These are phyloP conservation scores for Hirudinaria manillensis DNA, from an alignment of 2,888 invertebrate genomes.

Conservation along the genomic window DNA sequence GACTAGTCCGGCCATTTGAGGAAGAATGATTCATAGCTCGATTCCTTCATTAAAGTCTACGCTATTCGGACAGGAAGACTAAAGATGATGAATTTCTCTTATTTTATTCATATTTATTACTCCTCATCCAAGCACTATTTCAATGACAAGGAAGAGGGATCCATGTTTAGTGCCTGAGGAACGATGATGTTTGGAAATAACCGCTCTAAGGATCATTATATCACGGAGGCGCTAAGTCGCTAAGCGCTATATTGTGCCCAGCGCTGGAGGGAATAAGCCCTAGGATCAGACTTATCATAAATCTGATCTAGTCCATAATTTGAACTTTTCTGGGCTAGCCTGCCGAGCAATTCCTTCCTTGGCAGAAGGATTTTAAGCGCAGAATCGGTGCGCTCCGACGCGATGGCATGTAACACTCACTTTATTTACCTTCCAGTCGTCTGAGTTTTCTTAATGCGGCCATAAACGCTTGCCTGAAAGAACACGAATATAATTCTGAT, in stretches of 20 bases:
- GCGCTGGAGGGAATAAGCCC: background rate
- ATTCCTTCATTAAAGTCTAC: too few relatives aligned
- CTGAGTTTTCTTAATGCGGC: slow-evolving; percentile 16
- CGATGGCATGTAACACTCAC: too few relatives aligned
- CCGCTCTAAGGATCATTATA: slow-evolving; percentile 5
- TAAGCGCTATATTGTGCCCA: slow-evolving; percentile 16
- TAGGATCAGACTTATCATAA: slow-evolving; percentile 8
- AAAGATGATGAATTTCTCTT: slow-evolving; percentile 9
- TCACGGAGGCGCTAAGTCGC: slow-evolving; percentile 18
- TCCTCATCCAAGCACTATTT: too few relatives aligned
- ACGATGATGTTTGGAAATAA: slow-evolving; percentile 1
- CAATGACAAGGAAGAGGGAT: too few relatives aligned
- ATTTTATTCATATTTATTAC: slow-evolving; percentile 14
- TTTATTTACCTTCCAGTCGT: too few relatives aligned
- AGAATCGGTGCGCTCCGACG: too few relatives aligned
- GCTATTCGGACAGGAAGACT: too few relatives aligned
- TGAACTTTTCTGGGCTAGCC: background rate
- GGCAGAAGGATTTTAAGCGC: too few relatives aligned
- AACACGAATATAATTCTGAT: slow-evolving; percentile 33
- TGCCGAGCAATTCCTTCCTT: too few relatives aligned
- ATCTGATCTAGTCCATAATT: slow-evolving; percentile 13
- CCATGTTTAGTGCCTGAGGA: too few relatives aligned
- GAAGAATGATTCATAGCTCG: too few relatives aligned
- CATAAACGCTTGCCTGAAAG: slow-evolving; percentile 24
- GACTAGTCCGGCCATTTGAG: too few relatives aligned